Percentiles rank a stretch among this genome's conserved stretches.
Conservation (phyloP, 1,140 invertebrate species). For the Hypsibius dujardini region DNA sequence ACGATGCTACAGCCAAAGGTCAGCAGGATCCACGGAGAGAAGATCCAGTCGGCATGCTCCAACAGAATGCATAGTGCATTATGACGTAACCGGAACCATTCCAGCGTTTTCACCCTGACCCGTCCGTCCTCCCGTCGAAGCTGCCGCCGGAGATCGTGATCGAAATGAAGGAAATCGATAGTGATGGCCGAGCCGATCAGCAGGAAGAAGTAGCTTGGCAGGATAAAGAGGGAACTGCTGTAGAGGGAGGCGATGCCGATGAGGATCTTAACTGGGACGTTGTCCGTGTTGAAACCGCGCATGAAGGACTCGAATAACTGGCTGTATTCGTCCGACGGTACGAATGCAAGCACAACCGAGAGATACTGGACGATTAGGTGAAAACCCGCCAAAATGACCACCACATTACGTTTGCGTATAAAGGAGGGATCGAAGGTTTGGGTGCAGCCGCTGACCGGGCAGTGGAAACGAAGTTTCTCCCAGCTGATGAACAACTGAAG, state of each 20-base stretch:
- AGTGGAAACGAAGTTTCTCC: not conserved
- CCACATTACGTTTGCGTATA: not conserved
- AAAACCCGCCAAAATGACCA: not conserved
- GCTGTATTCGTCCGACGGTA: not conserved
- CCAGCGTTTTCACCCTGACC: not conserved
- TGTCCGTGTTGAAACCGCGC: not conserved
- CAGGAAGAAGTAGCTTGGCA: not conserved
- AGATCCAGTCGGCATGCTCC: not conserved
- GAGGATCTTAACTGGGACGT: not conserved
- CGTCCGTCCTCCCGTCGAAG: not conserved
- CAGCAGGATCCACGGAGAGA: conserved; percentile 1
- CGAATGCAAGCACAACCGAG: not conserved
- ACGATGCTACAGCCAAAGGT: not conserved
- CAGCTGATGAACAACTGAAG: not conserved
- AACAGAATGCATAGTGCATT: not conserved
- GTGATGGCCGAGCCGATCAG: not conserved
- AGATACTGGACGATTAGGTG: not conserved
- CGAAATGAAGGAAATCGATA: not conserved
- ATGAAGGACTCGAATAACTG: not conserved
- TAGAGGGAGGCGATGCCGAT: not conserved
- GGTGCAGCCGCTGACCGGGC: not conserved
- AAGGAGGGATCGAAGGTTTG: not conserved
- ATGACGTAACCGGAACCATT: not conserved
- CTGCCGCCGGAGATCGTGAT: not conserved
- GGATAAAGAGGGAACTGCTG: not conserved